Evolutionary conservation across 2,888 invertebrate species (phyloP).

Genomic region (Chymomyza amoena): DNA sequence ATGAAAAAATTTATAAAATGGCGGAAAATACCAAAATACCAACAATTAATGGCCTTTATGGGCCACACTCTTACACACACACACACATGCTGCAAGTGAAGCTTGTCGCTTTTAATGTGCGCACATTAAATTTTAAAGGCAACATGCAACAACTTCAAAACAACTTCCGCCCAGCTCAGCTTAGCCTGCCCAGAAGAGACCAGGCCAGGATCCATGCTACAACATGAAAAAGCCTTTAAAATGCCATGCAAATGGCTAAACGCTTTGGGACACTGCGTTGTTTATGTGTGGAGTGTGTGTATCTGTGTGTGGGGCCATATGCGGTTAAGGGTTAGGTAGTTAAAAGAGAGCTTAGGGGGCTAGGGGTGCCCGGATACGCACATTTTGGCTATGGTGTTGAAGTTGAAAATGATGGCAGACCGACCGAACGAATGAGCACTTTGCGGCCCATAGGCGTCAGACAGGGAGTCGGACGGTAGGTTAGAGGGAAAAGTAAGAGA

Average conservation of each 20-base stretch:
- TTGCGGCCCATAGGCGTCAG: constrained; percentile 35
- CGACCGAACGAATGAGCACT: constrained; percentile 15
- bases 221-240: constrained; percentile 36
- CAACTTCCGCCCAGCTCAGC: not conserved
- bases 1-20: not conserved
- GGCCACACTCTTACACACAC: not conserved
- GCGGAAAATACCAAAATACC: not conserved
- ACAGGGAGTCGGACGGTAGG: not conserved
- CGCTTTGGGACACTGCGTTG: constrained; percentile 2
- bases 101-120: not conserved
- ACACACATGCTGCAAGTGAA: not conserved
- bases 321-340: constrained; percentile 9
- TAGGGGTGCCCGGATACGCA: constrained; percentile 16
- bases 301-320: constrained; percentile 4
- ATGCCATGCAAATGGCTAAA: constrained; percentile 10
- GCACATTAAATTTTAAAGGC: constrained; percentile 3
- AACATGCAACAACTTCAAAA: constrained; percentile 8
- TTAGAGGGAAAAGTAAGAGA: constrained; percentile 1
- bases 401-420: constrained; percentile 26
- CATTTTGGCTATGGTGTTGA: constrained; percentile 26
- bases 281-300: constrained; percentile 21
- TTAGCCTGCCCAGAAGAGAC: not conserved
- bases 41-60: not conserved
- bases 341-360: not conserved
- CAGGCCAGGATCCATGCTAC: constrained; percentile 5